These are phyloP conservation scores for Rissa tridactyla DNA, from an alignment of 2,113 vertebrate genomes.

Conservation along the genomic window DNA sequence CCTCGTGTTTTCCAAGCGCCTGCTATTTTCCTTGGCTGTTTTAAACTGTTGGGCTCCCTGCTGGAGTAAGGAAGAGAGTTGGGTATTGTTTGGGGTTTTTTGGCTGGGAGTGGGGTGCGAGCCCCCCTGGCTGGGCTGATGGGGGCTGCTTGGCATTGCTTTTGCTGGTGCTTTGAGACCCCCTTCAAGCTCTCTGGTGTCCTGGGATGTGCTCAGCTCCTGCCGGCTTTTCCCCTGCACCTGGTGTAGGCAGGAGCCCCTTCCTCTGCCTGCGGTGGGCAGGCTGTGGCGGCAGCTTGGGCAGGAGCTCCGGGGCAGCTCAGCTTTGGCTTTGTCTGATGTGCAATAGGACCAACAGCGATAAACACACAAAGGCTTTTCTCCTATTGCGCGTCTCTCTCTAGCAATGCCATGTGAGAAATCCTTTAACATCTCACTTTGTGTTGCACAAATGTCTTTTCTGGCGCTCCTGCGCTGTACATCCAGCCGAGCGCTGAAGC, in stretches of 20 bases:
- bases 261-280: neutral
- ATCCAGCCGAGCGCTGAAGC: neutral
- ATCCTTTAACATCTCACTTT: neutral
- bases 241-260: neutral
- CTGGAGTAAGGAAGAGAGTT: neutral
- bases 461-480: neutral
- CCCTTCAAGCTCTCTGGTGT: neutral
- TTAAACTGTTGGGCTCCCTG: neutral
- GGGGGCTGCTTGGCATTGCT: neutral
- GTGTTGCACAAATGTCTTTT: neutral
- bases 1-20: neutral
- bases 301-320: neutral
- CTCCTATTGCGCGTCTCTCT: neutral
- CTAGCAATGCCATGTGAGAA: neutral
- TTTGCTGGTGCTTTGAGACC: neutral
- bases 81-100: neutral
- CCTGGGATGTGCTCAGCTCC: rapidly evolving
- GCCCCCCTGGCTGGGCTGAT: neutral
- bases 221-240: neutral
- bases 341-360: neutral
- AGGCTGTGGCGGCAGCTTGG: neutral
- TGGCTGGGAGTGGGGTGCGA: neutral
- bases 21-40: neutral
- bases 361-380: neutral
- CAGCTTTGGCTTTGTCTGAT: neutral